phyloP scores from a whole-genome alignment of 2,113 vertebrate species.

The Crotalus viridis region DNA sequence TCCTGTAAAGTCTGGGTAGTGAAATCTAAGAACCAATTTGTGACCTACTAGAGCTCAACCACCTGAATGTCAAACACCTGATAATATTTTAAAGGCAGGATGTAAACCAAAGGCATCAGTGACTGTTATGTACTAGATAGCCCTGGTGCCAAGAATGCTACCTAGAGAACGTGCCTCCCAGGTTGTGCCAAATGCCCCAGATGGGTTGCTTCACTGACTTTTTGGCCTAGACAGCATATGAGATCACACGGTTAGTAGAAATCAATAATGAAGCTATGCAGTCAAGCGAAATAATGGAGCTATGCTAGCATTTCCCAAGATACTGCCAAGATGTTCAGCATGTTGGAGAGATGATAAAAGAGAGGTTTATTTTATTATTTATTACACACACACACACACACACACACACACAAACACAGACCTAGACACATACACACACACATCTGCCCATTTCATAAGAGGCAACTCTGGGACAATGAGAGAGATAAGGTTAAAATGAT shows the following conservation, averaged over 20 bases:
- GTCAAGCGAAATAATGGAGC: not conserved
- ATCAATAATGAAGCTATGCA: not conserved
- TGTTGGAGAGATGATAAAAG: not conserved
- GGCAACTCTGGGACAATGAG: not conserved
- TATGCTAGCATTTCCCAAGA: not conserved
- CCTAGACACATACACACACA: too few relatives aligned
- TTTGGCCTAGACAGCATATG: slow-evolving; percentile 4
- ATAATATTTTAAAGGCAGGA: slow-evolving; percentile 9
- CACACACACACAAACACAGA: too few relatives aligned
- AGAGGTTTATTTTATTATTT: not conserved
- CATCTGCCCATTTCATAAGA: not conserved
- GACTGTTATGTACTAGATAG: not conserved
- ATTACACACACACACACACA: too few relatives aligned
- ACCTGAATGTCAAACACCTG: not conserved
- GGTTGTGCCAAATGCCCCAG: not conserved
- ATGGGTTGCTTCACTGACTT: not conserved
- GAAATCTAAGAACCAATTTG: not conserved
- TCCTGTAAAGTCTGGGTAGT: not conserved
- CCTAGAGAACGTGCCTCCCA: not conserved
- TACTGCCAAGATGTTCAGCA: not conserved
- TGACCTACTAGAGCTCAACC: not conserved
- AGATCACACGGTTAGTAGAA: not conserved
- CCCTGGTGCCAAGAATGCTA: not conserved
- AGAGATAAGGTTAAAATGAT: not conserved
- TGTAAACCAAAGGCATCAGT: not conserved